Base-by-base conservation (phyloP, 2,797 vertebrate genomes). In the Danio choprae region DNA sequence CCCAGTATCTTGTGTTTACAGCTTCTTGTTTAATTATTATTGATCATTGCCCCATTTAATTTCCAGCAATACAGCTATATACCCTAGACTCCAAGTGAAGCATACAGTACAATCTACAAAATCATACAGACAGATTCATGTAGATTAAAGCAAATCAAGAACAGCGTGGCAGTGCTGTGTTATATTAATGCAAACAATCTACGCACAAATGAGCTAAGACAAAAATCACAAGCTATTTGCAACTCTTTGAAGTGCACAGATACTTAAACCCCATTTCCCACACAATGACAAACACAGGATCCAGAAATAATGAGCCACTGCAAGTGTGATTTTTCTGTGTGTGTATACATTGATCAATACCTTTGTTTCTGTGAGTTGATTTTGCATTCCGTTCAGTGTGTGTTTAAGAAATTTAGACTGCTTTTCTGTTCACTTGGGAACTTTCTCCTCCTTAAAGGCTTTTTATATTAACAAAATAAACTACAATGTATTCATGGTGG, bases 381-480 rank as follows among this genome's bases (percentile, higher is more conserved):
- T 63, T 76, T 53, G 74, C 62, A 51, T 62, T 74, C 29, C 44
- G 53, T 74, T 75, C 38, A 3, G 18, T 29, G 20, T 46, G 55
- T 68, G 16, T 50, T 18, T 18, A 20, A 62, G 20, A 38, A 56
- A 77, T 67, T 29, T 41, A 76, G 63, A 58, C 22, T 20, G 53
- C 5, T 63, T 67, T 59, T 77, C 29, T 59, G 15, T 69, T 69
- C 64, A 60, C 53, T 22, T 18, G 75, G 18, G 64, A 53, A 46
- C 53, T 69, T 78, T 36, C 20, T 22, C 69, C 36, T 70, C 62
- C 36, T 70, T 55, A 20, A 58, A 62, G 22, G 41, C 43, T 75
- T 75, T 63, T 50, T 76, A 29, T 62, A 69, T 75, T 79, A 76
- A 77, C 50, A 80, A 76, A 77, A 83, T 58, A 80, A 83, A 80